Evolutionary conservation across 2,888 invertebrate species (phyloP).

Genomic region (Plagodis dolabraria): DNA sequence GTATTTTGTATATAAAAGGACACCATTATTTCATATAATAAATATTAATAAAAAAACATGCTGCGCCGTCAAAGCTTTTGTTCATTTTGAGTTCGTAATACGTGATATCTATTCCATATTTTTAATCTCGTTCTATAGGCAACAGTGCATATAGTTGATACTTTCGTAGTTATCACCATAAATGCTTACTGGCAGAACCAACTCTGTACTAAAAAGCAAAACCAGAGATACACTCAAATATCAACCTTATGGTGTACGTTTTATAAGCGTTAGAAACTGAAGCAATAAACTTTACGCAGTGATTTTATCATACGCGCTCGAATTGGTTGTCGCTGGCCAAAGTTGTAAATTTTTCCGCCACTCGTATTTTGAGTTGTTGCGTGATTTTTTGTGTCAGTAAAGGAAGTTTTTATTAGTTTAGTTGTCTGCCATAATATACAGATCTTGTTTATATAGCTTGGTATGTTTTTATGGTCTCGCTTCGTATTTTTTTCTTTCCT

Average conservation of each 20-base stretch:
- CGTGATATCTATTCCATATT: no score
- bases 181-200: slow-evolving; percentile 50
- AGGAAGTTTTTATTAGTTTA: slow-evolving; percentile 37
- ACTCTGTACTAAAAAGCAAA: slow-evolving; percentile 37
- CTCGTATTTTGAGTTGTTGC: slow-evolving; percentile 50
- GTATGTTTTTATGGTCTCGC: not conserved
- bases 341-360: slow-evolving; percentile 61
- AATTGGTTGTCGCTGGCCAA: slow-evolving; percentile 58
- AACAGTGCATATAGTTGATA: slow-evolving; percentile 40
- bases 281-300: slow-evolving; percentile 39
- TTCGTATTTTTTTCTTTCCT: not conserved
- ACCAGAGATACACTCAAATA: slow-evolving; percentile 40
- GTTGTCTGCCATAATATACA: slow-evolving; percentile 22
- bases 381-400: slow-evolving; percentile 38
- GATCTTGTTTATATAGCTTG: slow-evolving; percentile 14
- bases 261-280: slow-evolving; percentile 38
- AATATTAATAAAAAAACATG: no score
- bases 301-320: slow-evolving; percentile 61
- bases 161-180: slow-evolving; percentile 67
- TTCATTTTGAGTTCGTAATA: no score
- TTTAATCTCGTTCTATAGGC: slow-evolving; percentile 52
- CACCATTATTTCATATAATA: no score
- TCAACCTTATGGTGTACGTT: slow-evolving; percentile 38
- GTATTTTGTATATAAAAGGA: no score
- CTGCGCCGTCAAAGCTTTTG: no score